Evolutionary conservation across 2,888 invertebrate species (phyloP).

Genomic region (Drosophila buzzatii): DNA sequence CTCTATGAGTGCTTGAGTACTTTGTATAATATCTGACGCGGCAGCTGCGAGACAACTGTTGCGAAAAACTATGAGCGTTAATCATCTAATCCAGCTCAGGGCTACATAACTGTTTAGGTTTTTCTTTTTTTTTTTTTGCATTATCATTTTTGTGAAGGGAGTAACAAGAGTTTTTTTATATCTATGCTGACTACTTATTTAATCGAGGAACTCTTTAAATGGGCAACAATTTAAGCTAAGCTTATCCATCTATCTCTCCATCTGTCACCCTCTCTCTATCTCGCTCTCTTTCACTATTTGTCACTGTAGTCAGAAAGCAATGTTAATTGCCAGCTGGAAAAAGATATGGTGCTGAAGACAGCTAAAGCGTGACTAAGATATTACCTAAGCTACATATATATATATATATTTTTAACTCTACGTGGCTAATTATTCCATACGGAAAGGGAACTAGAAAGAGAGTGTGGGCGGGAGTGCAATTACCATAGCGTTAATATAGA

Average conservation of each 20-base stretch:
- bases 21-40: slow-evolving; percentile 38
- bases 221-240: slow-evolving; percentile 9
- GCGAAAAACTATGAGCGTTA: slow-evolving; percentile 40
- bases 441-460: slow-evolving; percentile 20
- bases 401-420: slow-evolving; percentile 25
- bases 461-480: slow-evolving; percentile 53
- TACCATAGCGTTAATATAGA: slow-evolving; percentile 56
- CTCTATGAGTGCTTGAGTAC: slow-evolving; percentile 29
- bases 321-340: slow-evolving; percentile 69
- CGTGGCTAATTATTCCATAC: slow-evolving; percentile 67
- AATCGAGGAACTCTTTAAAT: slow-evolving; percentile 46
- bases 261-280: not conserved
- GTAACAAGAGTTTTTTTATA: not conserved
- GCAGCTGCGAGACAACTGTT: slow-evolving; percentile 29
- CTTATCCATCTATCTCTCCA: slow-evolving; percentile 3
- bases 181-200: slow-evolving; percentile 52
- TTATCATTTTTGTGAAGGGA: slow-evolving; percentile 57
- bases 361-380: slow-evolving; percentile 76
- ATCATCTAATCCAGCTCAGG: slow-evolving; percentile 70
- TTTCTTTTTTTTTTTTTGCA: slow-evolving; percentile 40
- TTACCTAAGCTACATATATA: slow-evolving; percentile 69
- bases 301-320: slow-evolving; percentile 37
- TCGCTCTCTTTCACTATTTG: slow-evolving; percentile 18
- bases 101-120: slow-evolving; percentile 35
- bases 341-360: slow-evolving; percentile 69